Base-by-base conservation (phyloP, 2,797 vertebrate species). In the Crax fasciolata region DNA sequence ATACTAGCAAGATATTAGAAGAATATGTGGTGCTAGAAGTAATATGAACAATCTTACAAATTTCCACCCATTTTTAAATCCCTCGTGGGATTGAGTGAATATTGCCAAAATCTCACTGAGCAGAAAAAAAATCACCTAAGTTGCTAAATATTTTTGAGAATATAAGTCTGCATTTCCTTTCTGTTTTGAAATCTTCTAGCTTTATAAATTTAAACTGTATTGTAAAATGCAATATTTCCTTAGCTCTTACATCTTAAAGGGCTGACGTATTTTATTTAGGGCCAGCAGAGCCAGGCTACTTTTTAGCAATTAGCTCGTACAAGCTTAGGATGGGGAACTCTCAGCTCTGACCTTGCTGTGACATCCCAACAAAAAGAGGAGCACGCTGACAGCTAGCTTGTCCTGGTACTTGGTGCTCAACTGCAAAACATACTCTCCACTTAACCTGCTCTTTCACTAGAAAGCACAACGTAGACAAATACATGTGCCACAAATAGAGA, bases 371-470 rank as follows among this genome's bases (percentile, higher is more conserved):
- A 32, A 62, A 73, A 39, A 0, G 1, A 92, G 49, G 32, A 79
- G 9, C 27, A 11, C 0, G 5, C 13, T 0, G 1, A 67, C 38
- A 2, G 10, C 44, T 46, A 72, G 6, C 32, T 91, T 41, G 17
- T 6, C 49, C 27, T 6, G 1, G 20, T 39, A 35, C n/a, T 43
- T 16, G 18, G 39, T 55, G 57, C 35, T 71, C 49, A n/a, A 28
- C 19, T 2, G 1, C 48, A 51, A 74, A 7, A 20, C 52, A 24
- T 0, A 30, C 39, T 35, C 24, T 27, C 35, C 14, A 11, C 11
- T 38, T 67, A n/a, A 43, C 13, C 32, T 19, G 2, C 6, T 32
- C n/a, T 41, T 86, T 27, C 49, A 51, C 8, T 55, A 66, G 70
- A 41, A 90, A 90, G 62, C 24, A 62, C 48, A 39, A 15, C 4